Base-by-base conservation (phyloP, 1,140 invertebrate genomes). In the Trichogramma pretiosum region DNA sequence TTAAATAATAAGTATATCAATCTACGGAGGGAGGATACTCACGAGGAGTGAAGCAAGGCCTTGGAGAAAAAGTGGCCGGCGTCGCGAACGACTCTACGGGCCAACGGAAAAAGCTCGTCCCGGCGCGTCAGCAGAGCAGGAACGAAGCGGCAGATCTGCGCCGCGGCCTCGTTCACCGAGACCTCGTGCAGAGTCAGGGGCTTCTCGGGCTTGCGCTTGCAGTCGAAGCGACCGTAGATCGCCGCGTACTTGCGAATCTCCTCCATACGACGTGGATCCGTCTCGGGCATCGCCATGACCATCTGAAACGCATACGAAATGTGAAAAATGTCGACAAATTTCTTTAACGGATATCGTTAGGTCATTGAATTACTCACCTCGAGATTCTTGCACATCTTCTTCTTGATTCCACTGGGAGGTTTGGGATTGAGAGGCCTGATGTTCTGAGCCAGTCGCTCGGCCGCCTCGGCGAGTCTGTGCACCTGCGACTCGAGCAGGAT, bases 221-320 rank as follows among this genome's bases (percentile, higher is more conserved):
- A 95, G 67, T 98, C 93, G 65, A 96, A 96, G 48, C 89, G 76
- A 3, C 93, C 93, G 66, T 98, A 98, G 60, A 98, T 98, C 11
- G 93, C 91, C 13, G 93, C 88, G 68, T 92, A 98, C 67, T 93
- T 93, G 59, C 94, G 79, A 53, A 98, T 90, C 64, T 93, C 86
- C 43, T 97, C 89, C 85, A 96, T 90, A 54, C 89, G 72, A 13
- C 83, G 73, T 0, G 89, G 89, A 72, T 94, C 89, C 42, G 82
- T 82, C 57, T 92, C 89, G 7, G 84, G 77, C 85, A 95, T 91
- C 50, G 83, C 81, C 77, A 94, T 88, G 18, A 94, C 85, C 62
- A 85, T 74, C 79, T 85, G 54, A n/a, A n/a, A n/a, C n/a, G n/a
- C n/a, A n/a, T n/a, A n/a, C n/a, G n/a, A n/a, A n/a, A n/a, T n/a